Percentiles rank a stretch among this genome's conserved stretches.
These are phyloP conservation scores for Eremobia ochroleuca DNA, from an alignment of 2,888 invertebrate genomes.

Conservation along the genomic window DNA sequence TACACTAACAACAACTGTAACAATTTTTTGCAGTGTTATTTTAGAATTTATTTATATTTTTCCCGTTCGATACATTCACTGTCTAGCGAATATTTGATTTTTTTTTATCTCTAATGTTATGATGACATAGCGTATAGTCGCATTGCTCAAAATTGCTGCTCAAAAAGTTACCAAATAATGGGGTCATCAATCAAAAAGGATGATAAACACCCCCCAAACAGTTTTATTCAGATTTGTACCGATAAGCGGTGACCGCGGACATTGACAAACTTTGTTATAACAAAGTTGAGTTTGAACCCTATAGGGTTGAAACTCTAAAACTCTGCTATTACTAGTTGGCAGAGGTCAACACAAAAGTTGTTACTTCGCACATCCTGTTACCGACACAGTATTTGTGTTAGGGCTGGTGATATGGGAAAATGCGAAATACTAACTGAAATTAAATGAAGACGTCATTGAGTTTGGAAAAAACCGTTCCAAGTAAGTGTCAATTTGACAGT, in stretches of 20 bases:
- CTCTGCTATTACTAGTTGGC: slow-evolving; percentile 46
- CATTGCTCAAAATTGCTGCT: not conserved
- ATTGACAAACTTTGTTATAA: slow-evolving; percentile 26
- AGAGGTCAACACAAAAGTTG: slow-evolving; percentile 58
- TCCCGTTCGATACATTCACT: not conserved
- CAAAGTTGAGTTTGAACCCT: too few relatives aligned
- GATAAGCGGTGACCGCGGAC: slow-evolving; percentile 25
- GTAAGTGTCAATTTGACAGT: not conserved
- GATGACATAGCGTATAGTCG: not conserved
- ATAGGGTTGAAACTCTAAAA: slow-evolving; percentile 42
- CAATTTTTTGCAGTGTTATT: not conserved
- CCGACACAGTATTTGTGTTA: slow-evolving; percentile 19
- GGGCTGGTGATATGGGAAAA: slow-evolving; percentile 30
- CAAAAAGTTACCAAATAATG: not conserved
- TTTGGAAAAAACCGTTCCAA: not conserved
- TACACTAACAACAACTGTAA: too few relatives aligned
- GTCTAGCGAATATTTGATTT: not conserved
- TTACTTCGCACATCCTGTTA: slow-evolving; percentile 55
- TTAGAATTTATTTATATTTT: not conserved
- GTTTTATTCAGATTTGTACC: slow-evolving; percentile 32
- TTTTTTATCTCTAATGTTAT: not conserved
- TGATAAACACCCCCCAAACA: not conserved
- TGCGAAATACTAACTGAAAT: not conserved
- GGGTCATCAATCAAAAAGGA: slow-evolving; percentile 30
- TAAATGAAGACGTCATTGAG: not conserved